These are phyloP conservation scores for Solen grandis DNA, from an alignment of 1,140 invertebrate genomes.

Conservation along the genomic window DNA sequence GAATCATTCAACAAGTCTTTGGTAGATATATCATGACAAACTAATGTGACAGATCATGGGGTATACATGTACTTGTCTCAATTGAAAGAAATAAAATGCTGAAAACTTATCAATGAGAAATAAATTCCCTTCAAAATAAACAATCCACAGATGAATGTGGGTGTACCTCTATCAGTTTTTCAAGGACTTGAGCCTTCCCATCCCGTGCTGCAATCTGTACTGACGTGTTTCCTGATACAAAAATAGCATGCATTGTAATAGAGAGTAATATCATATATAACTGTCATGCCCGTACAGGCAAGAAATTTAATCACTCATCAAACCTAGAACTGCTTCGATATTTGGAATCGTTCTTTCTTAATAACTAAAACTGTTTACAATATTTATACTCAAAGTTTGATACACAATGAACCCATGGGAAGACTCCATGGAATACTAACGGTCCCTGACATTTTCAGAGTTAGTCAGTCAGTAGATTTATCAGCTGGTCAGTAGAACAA, in stretches of 20 bases:
- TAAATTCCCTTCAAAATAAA: no score
- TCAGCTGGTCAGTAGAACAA: no score
- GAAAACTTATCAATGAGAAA: no score
- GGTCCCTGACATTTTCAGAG: no score
- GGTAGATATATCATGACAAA: no score
- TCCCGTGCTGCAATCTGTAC: conserved; percentile 71
- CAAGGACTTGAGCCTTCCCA: conserved; percentile 64
- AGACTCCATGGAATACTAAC: no score
- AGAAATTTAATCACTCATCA: not conserved
- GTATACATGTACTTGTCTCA: no score
- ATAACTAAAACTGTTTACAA: not conserved
- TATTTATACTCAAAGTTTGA: not conserved
- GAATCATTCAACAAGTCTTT: no score
- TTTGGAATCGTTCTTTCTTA: not conserved
- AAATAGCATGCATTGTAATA: not conserved
- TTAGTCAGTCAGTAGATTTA: no score
- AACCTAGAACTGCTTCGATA: not conserved
- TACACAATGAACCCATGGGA: not conserved
- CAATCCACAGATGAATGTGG: no score
- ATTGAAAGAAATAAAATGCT: no score
- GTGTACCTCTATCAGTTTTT: conserved; percentile 68
- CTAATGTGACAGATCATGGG: no score
- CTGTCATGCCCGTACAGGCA: not conserved
- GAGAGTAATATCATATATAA: not conserved
- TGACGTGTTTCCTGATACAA: conserved; percentile 63